These are phyloP conservation scores for Notospermus geniculatus DNA, from an alignment of 1,140 invertebrate genomes.

Conservation along the genomic window DNA sequence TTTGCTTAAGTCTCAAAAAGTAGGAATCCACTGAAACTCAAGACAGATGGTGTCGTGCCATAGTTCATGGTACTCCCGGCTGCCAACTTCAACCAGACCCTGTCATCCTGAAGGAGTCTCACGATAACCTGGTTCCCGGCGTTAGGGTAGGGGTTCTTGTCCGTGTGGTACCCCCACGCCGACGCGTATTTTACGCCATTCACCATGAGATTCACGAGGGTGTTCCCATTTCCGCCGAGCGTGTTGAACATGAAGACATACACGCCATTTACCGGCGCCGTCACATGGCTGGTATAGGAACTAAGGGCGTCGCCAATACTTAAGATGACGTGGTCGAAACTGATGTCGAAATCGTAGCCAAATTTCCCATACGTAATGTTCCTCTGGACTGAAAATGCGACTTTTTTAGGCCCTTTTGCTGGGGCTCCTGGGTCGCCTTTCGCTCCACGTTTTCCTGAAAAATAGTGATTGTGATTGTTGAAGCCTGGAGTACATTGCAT, in stretches of 20 bases:
- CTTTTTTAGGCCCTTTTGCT: background rate
- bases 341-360: slow-evolving; percentile 2
- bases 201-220: background rate
- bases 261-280: background rate
- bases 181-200: background rate
- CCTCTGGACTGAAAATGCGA: slow-evolving; percentile 2
- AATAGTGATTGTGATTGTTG: background rate
- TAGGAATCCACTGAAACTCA: slow-evolving; percentile 6
- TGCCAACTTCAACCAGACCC: slow-evolving; percentile 4
- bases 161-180: background rate
- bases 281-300: slow-evolving; percentile 3
- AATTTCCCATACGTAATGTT: slow-evolving; percentile 1
- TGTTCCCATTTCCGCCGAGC: background rate
- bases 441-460: background rate
- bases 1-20: slow-evolving; percentile 1
- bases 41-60: slow-evolving; percentile 1
- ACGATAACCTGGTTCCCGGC: slow-evolving; percentile 1
- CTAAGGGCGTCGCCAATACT: slow-evolving; percentile 2
- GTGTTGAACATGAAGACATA: slow-evolving; percentile 6
- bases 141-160: background rate
- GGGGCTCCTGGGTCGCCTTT: background rate
- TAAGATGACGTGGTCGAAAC: slow-evolving; percentile 2
- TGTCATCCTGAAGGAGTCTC: background rate
- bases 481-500: no score
- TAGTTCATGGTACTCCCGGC: slow-evolving; percentile 6